A percentile compares a stretch with the other conserved stretches of the same genome.
Evolutionary conservation across 2,113 vertebrate species (phyloP).

Genomic region (Probosciger aterrimus): DNA sequence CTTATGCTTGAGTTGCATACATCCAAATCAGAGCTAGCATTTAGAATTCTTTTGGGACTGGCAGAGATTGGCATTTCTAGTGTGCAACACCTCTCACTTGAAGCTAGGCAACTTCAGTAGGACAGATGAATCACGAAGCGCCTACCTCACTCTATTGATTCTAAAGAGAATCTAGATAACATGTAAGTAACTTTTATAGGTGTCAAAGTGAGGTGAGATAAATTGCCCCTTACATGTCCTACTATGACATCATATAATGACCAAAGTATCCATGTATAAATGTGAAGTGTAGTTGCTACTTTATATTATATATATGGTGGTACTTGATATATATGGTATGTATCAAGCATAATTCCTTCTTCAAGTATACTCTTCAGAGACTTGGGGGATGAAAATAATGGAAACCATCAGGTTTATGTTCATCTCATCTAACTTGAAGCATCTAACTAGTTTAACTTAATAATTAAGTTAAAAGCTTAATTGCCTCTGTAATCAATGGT

Average conservation of each 20-base stretch:
- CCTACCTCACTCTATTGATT: background rate
- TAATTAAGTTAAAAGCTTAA: background rate
- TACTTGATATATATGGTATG: background rate
- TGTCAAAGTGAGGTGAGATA: background rate
- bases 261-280: background rate
- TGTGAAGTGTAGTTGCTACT: background rate
- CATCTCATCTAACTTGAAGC: background rate
- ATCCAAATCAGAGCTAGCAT: background rate
- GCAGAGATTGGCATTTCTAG: background rate
- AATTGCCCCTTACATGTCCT: background rate
- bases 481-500: background rate
- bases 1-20: background rate
- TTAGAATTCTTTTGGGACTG: background rate
- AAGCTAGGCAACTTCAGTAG: background rate
- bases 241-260: background rate
- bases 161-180: background rate
- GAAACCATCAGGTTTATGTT: background rate
- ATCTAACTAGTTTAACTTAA: background rate
- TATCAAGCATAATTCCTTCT: background rate
- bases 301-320: background rate
- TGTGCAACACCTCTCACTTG: background rate
- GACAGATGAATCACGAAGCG: background rate
- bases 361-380: background rate
- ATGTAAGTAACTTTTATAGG: background rate
- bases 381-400: background rate